Evolutionary conservation across 2,797 vertebrate species (phyloP), one percentile per base, ranked within the genome.

Genomic region (Triplophysa bombifrons): DNA sequence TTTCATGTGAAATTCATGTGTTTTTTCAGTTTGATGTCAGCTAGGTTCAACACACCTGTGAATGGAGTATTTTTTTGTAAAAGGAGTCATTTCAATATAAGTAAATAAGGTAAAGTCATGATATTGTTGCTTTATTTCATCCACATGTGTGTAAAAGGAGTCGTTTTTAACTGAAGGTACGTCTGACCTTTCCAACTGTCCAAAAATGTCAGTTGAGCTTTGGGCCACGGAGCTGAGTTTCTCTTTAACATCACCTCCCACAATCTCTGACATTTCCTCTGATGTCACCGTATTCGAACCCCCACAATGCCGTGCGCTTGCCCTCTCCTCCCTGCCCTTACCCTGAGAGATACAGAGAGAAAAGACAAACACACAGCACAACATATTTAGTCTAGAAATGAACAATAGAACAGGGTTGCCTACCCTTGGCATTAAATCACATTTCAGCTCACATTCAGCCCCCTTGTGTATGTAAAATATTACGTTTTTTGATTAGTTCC

Each of bases 251-350:
- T 89, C 89, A 87, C 91, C 90, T 93, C 67, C 91, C 91, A 91
- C 87, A 92, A 93, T 91, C 90, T 90, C 90, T 93, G 92, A 92
- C 92, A 93, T 93, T 93, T 93, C 91, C 90, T 93, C 88, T 92
- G 90, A 93, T 92, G 92, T 91, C 91, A 91, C 90, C 88, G 90
- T 87, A 87, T 90, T 90, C 88, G 90, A 89, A 91, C 90, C 89
- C 89, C 92, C 89, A 85, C 88, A 91, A 91, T 89, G 91, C 91
- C 80, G 82, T 76, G 83, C 55, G 77, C n/a, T 56, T 80, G 72
- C n/a, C 86, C 89, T 89, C 87, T 89, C 89, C 88, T 90, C 87
- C 90, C 88, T 74, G 76, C 34, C 71, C 81, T 72, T 66, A 72
- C 30, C 13, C 60, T 27, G 48, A 79, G 44, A 72, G 58, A 63